These are phyloP conservation scores for Tholera decimalis DNA, from an alignment of 2,888 invertebrate genomes.

Conservation along the genomic window DNA sequence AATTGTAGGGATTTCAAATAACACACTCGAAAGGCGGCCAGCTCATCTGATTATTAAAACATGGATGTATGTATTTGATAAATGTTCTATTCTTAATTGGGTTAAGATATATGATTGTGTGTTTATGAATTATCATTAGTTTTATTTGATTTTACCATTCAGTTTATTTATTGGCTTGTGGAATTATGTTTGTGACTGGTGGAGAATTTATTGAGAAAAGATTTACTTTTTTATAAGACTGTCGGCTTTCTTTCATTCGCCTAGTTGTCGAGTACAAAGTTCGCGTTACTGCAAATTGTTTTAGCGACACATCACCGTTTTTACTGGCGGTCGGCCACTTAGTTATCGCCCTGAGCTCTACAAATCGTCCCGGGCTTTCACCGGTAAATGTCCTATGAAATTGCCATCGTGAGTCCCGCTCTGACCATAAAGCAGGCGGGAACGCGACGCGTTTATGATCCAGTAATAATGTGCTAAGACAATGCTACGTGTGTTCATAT, in stretches of 20 bases:
- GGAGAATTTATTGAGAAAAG: constrained; percentile 1
- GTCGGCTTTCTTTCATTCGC: constrained; percentile 26
- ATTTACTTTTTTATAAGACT: constrained; percentile 6
- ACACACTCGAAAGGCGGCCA: constrained; percentile 52
- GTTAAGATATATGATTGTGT: constrained; percentile 61
- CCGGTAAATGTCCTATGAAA: constrained; percentile 86
- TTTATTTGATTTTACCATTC: constrained; percentile 34
- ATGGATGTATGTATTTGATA: constrained; percentile 62
- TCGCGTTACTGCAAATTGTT: constrained; percentile 65
- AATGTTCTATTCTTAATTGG: constrained; percentile 67
- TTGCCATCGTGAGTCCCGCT: constrained; percentile 89
- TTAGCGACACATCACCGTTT: constrained; percentile 76
- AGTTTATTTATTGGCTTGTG: constrained; percentile 36
- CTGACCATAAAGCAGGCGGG: constrained; percentile 82
- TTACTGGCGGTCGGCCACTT: constrained; percentile 75
- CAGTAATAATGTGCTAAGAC: constrained; percentile 81
- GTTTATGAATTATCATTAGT: constrained; percentile 47
- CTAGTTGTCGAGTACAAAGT: constrained; percentile 39
- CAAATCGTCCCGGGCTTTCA: constrained; percentile 83
- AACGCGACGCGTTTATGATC: constrained; percentile 85
- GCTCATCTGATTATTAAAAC: constrained; percentile 59
- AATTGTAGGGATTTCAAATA: constrained; percentile 69
- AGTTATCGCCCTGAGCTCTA: constrained; percentile 79
- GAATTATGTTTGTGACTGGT: constrained; percentile 2
- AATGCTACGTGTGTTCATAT: constrained; percentile 67